These are phyloP conservation scores for Gambusia affinis DNA, from an alignment of 2,113 vertebrate genomes.

Conservation along the genomic window DNA sequence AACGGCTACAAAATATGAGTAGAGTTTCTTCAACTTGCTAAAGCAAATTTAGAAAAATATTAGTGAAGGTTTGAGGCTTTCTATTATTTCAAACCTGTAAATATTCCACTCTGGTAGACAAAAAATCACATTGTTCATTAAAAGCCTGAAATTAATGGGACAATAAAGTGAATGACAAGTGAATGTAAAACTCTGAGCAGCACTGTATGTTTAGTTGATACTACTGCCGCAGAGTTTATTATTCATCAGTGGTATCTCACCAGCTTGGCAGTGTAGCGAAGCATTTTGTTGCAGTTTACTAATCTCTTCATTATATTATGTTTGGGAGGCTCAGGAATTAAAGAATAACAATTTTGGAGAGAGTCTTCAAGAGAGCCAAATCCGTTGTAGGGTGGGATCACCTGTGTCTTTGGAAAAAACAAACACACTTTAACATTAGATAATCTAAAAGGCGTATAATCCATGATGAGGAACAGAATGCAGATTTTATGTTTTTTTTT, in stretches of 20 bases:
- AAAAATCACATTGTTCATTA: background rate
- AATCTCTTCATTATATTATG: slow-evolving; percentile 88
- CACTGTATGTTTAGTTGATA: no score
- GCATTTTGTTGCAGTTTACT: slow-evolving; percentile 84
- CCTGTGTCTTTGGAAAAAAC: slow-evolving; percentile 65
- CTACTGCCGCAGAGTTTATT: background rate
- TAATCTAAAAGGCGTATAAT: background rate
- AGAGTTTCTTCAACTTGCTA: background rate
- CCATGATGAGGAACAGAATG: background rate
- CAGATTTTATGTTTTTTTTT: no score
- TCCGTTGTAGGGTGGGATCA: slow-evolving; percentile 92
- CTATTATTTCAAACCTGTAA: background rate
- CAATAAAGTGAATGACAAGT: background rate
- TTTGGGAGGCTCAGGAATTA: slow-evolving; percentile 85
- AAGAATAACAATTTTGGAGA: slow-evolving; percentile 89
- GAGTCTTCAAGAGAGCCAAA: slow-evolving; percentile 91
- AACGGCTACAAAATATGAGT: background rate
- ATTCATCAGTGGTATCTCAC: slow-evolving; percentile 76
- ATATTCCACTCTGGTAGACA: background rate
- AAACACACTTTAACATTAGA: background rate
- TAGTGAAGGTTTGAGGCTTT: background rate
- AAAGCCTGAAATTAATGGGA: background rate
- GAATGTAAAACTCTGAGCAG: no score
- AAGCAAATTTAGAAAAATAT: background rate
- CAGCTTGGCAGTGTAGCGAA: slow-evolving; percentile 85